Evolutionary conservation across 2,888 invertebrate genomes (phyloP).

Genomic region (Bunonema sp.): DNA sequence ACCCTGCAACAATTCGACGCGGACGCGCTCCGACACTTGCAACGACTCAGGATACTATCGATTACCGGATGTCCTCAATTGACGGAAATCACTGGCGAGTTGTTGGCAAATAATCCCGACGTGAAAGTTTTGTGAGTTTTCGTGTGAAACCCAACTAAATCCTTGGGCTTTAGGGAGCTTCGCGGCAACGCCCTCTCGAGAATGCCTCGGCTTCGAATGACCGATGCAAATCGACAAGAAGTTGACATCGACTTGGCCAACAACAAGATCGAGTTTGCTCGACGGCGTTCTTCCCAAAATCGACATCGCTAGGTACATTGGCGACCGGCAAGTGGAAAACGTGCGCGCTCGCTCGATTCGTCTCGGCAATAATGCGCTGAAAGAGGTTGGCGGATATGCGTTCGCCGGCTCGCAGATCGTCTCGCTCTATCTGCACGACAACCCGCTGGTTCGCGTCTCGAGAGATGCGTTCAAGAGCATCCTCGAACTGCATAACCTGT

Average conservation of each 20-base stretch:
- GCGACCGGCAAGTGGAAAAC: conserved; percentile 9
- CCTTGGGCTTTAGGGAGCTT: conserved; percentile 6
- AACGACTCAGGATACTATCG: too few relatives aligned
- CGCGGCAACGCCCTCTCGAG: conserved; percentile 8
- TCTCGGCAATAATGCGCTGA: conserved; percentile 15
- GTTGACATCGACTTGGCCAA: conserved; percentile 5
- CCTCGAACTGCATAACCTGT: conserved; percentile 17
- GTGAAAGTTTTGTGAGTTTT: conserved; percentile 21
- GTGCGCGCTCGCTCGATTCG: conserved; percentile 13
- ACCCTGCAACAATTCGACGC: conserved; percentile 12
- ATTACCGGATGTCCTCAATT: conserved; percentile 18
- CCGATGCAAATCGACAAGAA: conserved; percentile 4
- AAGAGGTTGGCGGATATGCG: conserved; percentile 18
- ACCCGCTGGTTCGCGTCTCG: conserved; percentile 14
- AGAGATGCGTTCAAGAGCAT: conserved; percentile 22
- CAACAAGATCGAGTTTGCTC: conserved; percentile 13
- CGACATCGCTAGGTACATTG: conserved; percentile 9
- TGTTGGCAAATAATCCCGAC: conserved; percentile 16
- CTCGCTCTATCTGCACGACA: conserved; percentile 11
- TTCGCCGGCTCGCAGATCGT: conserved; percentile 10
- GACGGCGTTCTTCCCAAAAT: too few relatives aligned
- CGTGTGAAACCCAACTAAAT: background rate
- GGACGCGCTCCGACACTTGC: conserved; percentile 6
- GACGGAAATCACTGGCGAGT: conserved; percentile 15
- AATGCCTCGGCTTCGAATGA: conserved; percentile 11